These are phyloP conservation scores for Cephalopholis sonnerati DNA, from an alignment of 2,113 vertebrate genomes.

Conservation along the genomic window DNA sequence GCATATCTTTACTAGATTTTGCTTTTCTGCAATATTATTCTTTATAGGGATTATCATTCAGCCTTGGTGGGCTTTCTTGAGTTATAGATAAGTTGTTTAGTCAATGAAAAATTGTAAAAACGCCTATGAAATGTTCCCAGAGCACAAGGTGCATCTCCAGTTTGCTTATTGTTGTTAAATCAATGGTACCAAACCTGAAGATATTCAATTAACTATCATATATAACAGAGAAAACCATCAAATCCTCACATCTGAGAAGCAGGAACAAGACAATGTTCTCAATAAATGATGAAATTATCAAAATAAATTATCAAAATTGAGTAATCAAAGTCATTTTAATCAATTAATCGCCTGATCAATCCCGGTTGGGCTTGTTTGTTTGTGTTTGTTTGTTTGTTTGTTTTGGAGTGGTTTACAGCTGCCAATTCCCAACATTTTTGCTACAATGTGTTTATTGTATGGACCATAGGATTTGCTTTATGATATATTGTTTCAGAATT, in stretches of 20 bases:
- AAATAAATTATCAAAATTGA: background rate
- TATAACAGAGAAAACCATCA: background rate
- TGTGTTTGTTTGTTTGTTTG: background rate
- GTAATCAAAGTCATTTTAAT: background rate
- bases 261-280: background rate
- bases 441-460: background rate
- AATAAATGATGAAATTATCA: background rate
- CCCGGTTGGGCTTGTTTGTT: too few species aligned
- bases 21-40: background rate
- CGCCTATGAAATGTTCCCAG: background rate
- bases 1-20: background rate
- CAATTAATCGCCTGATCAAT: background rate
- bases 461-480: too few species aligned
- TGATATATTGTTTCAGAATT: too few species aligned
- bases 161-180: background rate
- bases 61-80: background rate
- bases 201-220: background rate
- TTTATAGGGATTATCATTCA: background rate
- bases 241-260: background rate
- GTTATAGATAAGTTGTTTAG: background rate
- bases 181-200: background rate
- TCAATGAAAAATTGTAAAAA: background rate
- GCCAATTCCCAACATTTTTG: background rate
- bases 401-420: background rate
- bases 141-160: background rate